A percentile compares a stretch with the other conserved stretches of the same genome.
phyloP scores from a whole-genome alignment of 2,113 vertebrate species.

The Engraulis encrasicolus region DNA sequence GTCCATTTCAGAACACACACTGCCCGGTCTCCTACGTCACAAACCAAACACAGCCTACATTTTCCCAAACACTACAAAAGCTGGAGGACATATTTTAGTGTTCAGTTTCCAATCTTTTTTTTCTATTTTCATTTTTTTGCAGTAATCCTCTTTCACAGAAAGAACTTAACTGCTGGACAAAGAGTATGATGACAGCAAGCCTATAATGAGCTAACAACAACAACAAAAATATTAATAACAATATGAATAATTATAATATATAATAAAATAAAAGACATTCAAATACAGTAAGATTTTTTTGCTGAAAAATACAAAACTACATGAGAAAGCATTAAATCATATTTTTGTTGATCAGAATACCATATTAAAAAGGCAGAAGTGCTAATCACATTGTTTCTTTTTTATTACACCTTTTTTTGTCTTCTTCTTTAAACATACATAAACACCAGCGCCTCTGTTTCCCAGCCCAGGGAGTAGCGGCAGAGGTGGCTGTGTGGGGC shows the following conservation, averaged over 20 bases:
- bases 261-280: conserved; percentile 92
- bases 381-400: conserved; percentile 81
- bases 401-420: conserved; percentile 37
- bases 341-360: conserved; percentile 76
- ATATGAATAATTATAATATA: conserved; percentile 51
- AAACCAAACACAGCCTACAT: conserved; percentile 16
- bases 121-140: conserved; percentile 55
- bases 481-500: conserved; percentile 55
- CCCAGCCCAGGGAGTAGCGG: conserved; percentile 68
- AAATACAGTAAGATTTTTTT: conserved; percentile 98
- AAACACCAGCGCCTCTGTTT: conserved; percentile 82
- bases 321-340: conserved; percentile 92
- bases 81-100: conserved; percentile 95
- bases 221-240: conserved; percentile 64
- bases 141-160: conserved; percentile 97
- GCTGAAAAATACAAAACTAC: conserved; percentile 99
- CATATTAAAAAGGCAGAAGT: conserved; percentile 92
- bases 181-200: conserved; percentile 99
- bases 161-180: conserved; percentile 99
- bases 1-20: conserved; percentile 56
- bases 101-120: conserved; percentile 72
- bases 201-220: conserved; percentile 94
- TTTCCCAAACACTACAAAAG: conserved; percentile 85
- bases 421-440: conserved; percentile 76
- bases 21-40: conserved; percentile 15